phyloP scores from a whole-genome alignment of 2,113 vertebrate species.

The Pao palembangensis region DNA sequence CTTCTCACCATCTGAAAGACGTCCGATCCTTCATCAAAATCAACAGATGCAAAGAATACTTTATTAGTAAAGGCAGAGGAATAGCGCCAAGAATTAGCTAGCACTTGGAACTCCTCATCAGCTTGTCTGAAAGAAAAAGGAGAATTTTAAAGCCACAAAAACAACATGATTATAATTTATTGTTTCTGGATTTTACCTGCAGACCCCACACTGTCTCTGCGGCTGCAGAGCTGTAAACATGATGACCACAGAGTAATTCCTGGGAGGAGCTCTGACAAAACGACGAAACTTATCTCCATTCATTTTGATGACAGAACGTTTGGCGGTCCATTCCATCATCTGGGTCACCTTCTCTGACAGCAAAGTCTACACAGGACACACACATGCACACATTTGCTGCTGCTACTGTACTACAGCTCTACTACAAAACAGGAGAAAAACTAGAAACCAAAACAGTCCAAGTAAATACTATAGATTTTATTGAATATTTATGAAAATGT shows the following conservation, averaged over 20 bases:
- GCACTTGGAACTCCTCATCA: slow-evolving; percentile 94
- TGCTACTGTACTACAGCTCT: too few species aligned
- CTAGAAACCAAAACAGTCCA: neutral
- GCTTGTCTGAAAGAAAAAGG: slow-evolving; percentile 81
- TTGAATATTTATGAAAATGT: too few species aligned
- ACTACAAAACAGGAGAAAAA: neutral
- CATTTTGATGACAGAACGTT: slow-evolving; percentile 90
- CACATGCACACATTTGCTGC: neutral
- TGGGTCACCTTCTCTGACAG: slow-evolving; percentile 94
- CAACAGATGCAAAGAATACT: slow-evolving; percentile 94
- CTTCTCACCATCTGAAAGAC: slow-evolving; percentile 94
- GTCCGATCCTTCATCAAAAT: slow-evolving; percentile 97
- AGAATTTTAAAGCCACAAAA: neutral
- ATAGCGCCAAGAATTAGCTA: slow-evolving; percentile 97
- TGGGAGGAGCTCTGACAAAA: slow-evolving; percentile 90
- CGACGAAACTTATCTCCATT: slow-evolving; percentile 97
- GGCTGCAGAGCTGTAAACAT: slow-evolving; percentile 98
- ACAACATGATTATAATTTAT: neutral
- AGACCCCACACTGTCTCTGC: slow-evolving; percentile 93
- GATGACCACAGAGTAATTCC: slow-evolving; percentile 94
- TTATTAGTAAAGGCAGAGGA: slow-evolving; percentile 93
- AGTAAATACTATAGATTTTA: too few species aligned
- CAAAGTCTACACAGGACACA: slow-evolving; percentile 77
- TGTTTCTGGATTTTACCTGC: slow-evolving; percentile 78
- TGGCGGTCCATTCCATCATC: slow-evolving; percentile 93